A percentile compares a stretch with the other conserved stretches of the same genome.
Conservation (phyloP, 2,797 vertebrate genomes). For the Fistularia tabacaria region DNA sequence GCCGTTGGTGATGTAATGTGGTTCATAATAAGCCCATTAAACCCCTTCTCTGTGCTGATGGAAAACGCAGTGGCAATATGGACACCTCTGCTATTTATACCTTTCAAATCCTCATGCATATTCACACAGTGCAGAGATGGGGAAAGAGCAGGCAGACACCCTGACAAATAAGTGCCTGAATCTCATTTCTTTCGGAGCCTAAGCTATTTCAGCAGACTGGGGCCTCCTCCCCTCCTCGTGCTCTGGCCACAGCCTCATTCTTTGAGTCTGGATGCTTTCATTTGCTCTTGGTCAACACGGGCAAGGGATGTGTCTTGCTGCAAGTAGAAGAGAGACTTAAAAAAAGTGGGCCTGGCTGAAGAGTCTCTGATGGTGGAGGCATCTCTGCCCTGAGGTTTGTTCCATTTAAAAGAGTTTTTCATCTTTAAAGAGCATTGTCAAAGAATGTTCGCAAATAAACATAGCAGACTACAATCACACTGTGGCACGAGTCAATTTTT, state of each 20-base stretch:
- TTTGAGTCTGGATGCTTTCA: slow-evolving; percentile 54
- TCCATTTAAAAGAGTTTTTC: slow-evolving; percentile 13
- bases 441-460: slow-evolving; percentile 15
- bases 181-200: slow-evolving; percentile 76
- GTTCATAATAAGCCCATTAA: slow-evolving; percentile 83
- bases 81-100: slow-evolving; percentile 85
- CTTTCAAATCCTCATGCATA: slow-evolving; percentile 86
- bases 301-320: slow-evolving; percentile 22
- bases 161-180: slow-evolving; percentile 80
- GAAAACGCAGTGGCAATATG: slow-evolving; percentile 78
- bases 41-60: slow-evolving; percentile 79
- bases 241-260: slow-evolving; percentile 59
- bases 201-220: slow-evolving; percentile 70
- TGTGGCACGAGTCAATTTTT: neutral
- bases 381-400: slow-evolving; percentile 26
- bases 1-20: slow-evolving; percentile 80
- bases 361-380: slow-evolving; percentile 29
- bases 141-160: slow-evolving; percentile 75
- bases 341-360: slow-evolving; percentile 11
- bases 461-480: slow-evolving; percentile 14
- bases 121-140: slow-evolving; percentile 73
- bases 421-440: slow-evolving; percentile 14
- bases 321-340: neutral
- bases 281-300: slow-evolving; percentile 58
- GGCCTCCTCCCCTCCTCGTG: slow-evolving; percentile 62